phyloP scores from a whole-genome alignment of 1,140 invertebrate species.

The Chrysomallon squamiferum region DNA sequence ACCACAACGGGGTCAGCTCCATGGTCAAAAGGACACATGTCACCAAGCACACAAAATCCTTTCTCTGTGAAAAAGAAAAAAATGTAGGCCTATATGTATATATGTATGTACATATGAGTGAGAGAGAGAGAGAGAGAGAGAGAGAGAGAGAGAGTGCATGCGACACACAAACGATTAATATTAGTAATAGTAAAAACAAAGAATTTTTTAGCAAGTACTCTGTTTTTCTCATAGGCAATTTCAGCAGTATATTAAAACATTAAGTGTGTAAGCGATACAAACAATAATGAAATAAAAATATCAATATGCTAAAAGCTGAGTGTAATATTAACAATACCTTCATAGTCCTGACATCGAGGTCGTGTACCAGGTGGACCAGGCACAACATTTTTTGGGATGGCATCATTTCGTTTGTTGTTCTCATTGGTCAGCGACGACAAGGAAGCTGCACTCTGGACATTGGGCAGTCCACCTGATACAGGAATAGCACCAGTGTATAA shows the following conservation, averaged over 20 bases:
- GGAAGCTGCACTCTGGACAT: background rate
- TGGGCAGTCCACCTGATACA: background rate
- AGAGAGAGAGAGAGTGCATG: background rate
- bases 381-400: background rate
- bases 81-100: background rate
- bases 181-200: too few species aligned
- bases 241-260: too few species aligned
- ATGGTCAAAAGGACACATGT: slow-evolving; percentile 94
- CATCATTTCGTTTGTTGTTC: slow-evolving; percentile 1
- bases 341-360: slow-evolving; percentile 66
- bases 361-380: slow-evolving; percentile 7
- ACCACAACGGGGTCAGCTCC: slow-evolving; percentile 92
- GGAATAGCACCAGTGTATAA: slow-evolving; percentile 22
- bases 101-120: too few species aligned
- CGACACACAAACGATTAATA: too few species aligned
- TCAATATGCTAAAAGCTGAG: too few species aligned
- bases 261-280: too few species aligned
- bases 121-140: background rate
- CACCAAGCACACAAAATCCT: slow-evolving; percentile 93
- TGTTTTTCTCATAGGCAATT: too few species aligned
- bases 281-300: too few species aligned
- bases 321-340: too few species aligned
- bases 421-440: background rate
- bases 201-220: too few species aligned
- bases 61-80: slow-evolving; percentile 72